These are phyloP conservation scores for Pelecanoides urinatrix DNA, from an alignment of 2,113 vertebrate genomes.

Conservation along the genomic window DNA sequence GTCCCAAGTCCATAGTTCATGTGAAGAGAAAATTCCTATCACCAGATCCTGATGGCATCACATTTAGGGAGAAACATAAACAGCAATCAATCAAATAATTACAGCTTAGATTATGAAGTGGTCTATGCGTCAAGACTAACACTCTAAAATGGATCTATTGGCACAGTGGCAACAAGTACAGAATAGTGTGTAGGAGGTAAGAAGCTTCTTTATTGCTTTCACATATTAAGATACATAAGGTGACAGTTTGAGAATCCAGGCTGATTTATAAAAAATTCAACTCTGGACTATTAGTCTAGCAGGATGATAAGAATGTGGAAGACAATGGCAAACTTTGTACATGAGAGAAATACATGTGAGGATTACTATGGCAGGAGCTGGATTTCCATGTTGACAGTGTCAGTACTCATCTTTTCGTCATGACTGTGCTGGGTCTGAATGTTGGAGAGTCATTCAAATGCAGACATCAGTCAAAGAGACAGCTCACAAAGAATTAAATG, in stretches of 20 bases:
- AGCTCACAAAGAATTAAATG: neutral
- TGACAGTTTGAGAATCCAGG: neutral
- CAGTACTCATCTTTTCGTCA: neutral
- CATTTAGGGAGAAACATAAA: neutral
- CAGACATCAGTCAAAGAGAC: neutral
- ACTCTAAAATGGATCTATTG: slow-evolving; percentile 12
- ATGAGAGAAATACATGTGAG: neutral
- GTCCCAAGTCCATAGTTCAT: neutral
- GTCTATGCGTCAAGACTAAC: neutral
- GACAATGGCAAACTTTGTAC: neutral
- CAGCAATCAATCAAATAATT: neutral
- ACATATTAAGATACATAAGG: neutral
- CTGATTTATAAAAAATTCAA: neutral
- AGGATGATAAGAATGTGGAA: neutral
- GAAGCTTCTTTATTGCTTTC: neutral
- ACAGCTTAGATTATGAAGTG: neutral
- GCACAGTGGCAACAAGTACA: neutral
- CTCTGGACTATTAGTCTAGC: neutral
- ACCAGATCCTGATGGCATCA: neutral
- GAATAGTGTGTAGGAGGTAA: neutral
- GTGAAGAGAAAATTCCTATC: neutral
- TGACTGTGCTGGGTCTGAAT: neutral
- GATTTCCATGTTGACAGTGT: neutral
- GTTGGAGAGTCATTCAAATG: neutral
- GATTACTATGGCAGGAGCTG: neutral